phyloP scores from a whole-genome alignment of 2,797 vertebrate species.

The Paramormyrops hopkinsi region DNA sequence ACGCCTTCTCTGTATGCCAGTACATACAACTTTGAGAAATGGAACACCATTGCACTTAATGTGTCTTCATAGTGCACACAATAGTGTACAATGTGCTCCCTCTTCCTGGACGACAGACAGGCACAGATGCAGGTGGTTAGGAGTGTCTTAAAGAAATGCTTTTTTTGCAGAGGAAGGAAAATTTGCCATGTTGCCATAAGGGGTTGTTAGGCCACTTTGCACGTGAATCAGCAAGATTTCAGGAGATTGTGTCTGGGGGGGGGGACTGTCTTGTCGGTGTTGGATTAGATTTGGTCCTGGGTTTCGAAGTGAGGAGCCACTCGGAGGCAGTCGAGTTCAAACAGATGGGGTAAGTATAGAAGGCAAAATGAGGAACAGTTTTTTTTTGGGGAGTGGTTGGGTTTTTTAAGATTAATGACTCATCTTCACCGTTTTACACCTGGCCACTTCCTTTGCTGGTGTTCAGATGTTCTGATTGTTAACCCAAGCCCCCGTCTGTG shows the following conservation, averaged over 20 bases:
- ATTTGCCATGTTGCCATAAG: not conserved
- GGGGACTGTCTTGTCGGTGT: not conserved
- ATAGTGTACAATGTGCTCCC: not conserved
- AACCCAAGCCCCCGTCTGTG: not conserved
- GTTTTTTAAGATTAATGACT: not conserved
- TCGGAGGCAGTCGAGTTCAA: not conserved
- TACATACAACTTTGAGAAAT: not conserved
- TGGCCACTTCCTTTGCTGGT: not conserved
- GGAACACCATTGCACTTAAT: not conserved
- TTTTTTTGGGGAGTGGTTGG: not conserved
- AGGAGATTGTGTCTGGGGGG: not conserved
- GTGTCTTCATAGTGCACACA: not conserved
- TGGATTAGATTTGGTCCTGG: not conserved
- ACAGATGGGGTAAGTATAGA: not conserved
- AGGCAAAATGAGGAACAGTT: not conserved
- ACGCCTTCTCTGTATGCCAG: not conserved
- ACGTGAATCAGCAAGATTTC: not conserved
- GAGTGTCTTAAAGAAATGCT: not conserved
- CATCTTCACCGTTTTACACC: not conserved
- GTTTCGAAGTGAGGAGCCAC: not conserved
- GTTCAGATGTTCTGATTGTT: not conserved
- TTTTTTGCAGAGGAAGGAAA: not conserved
- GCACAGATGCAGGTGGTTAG: not conserved
- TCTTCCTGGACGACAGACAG: not conserved
- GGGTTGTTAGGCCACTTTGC: not conserved